phyloP scores from a whole-genome alignment of 2,797 vertebrate species.

The Sebastes cheni region DNA sequence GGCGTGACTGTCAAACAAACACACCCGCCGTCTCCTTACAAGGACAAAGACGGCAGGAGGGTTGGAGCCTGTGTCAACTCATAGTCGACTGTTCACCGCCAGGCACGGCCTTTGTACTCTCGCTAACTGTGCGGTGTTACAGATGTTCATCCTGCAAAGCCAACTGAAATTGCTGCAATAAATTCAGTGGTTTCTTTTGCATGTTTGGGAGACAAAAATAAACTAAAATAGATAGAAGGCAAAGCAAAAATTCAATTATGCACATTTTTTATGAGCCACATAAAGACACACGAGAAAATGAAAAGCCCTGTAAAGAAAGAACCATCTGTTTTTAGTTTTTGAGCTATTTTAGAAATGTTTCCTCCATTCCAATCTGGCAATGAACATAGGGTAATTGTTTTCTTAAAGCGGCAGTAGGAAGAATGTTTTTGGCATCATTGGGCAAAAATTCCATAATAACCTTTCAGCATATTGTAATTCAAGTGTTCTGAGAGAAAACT shows the following conservation, averaged over 20 bases:
- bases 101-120: constrained; percentile 1
- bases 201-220: neutral
- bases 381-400: neutral
- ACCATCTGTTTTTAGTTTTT: neutral
- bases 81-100: constrained; percentile 52
- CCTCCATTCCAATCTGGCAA: neutral
- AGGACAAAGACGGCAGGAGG: constrained; percentile 74
- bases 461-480: too few species aligned
- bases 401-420: neutral
- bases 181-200: neutral
- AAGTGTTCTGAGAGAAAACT: too few species aligned
- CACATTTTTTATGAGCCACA: neutral
- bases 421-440: too few species aligned
- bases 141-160: neutral
- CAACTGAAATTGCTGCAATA: neutral
- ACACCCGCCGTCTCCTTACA: constrained; percentile 81
- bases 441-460: too few species aligned
- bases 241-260: neutral
- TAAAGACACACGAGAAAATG: neutral
- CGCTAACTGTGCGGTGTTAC: neutral
- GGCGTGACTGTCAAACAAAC: constrained; percentile 59
- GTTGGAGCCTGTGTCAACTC: constrained; percentile 57
- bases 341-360: neutral
- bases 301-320: neutral
- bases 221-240: neutral